phyloP scores from a whole-genome alignment of 2,797 vertebrate genomes.

The Muscicapa striata region DNA sequence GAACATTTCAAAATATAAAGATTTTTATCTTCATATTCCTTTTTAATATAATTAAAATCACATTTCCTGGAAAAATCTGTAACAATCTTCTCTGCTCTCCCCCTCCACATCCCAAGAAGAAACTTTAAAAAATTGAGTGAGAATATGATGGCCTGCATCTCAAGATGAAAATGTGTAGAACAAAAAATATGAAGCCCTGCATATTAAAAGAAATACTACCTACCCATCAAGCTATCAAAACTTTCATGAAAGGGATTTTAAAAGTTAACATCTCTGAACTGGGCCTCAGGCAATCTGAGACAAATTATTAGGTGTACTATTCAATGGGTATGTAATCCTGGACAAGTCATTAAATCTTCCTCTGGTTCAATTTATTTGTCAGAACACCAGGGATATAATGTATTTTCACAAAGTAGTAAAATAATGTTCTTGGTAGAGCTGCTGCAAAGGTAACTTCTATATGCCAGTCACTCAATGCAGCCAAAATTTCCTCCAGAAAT shows the following conservation, averaged over 20 bases:
- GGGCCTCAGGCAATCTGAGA: not conserved
- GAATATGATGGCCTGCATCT: not conserved
- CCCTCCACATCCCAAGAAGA: not conserved
- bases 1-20: not conserved
- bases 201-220: not conserved
- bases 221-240: not conserved
- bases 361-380: not conserved
- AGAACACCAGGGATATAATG: not conserved
- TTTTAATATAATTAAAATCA: not conserved
- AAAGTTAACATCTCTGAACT: not conserved
- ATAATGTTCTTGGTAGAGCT: not conserved
- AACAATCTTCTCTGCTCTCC: not conserved
- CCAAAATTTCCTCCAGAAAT: not conserved
- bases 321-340: not conserved
- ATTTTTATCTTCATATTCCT: not conserved
- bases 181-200: not conserved
- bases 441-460: not conserved
- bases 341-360: not conserved
- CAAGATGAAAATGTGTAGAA: not conserved
- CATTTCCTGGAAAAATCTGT: not conserved
- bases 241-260: not conserved
- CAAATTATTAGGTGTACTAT: not conserved
- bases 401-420: not conserved
- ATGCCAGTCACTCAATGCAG: not conserved
- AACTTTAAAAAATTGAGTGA: not conserved